A percentile compares a stretch with the other conserved stretches of the same genome.
Evolutionary conservation across 2,113 vertebrate species (phyloP).

Genomic region (Penelope pileata): DNA sequence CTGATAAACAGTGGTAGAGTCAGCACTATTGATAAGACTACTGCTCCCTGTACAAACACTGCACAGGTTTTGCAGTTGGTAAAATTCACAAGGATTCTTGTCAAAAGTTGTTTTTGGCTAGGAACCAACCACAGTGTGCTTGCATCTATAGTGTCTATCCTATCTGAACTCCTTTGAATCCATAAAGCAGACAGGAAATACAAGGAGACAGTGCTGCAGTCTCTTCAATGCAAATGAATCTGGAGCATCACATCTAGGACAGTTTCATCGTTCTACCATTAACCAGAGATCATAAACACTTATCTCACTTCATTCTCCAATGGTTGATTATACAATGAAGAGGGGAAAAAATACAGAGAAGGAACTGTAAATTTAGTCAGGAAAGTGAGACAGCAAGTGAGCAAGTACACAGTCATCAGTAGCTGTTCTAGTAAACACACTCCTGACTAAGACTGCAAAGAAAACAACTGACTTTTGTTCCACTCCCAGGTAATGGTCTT

Average conservation of each 20-base stretch:
- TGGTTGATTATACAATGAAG: neutral
- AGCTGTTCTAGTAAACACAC: neutral
- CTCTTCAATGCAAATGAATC: neutral
- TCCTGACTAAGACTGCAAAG: neutral
- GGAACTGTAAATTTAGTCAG: neutral
- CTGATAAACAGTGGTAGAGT: conserved; percentile 63
- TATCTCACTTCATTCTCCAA: neutral
- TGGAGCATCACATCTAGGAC: neutral
- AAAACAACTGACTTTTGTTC: neutral
- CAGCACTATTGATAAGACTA: conserved; percentile 59
- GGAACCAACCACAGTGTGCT: neutral
- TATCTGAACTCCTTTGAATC: neutral
- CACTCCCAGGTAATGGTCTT: neutral
- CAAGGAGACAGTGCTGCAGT: neutral
- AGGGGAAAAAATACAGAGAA: neutral
- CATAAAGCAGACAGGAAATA: neutral
- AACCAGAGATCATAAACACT: neutral
- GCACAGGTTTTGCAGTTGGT: neutral
- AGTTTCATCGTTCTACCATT: neutral
- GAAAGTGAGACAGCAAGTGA: neutral
- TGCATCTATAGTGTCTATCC: neutral
- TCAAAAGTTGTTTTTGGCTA: neutral
- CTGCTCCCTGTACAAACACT: neutral
- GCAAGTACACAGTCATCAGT: neutral
- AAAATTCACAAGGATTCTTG: neutral